Evolutionary conservation across 23 tunicate species (phyloP).

Genomic region (Phallusia fumigata): DNA sequence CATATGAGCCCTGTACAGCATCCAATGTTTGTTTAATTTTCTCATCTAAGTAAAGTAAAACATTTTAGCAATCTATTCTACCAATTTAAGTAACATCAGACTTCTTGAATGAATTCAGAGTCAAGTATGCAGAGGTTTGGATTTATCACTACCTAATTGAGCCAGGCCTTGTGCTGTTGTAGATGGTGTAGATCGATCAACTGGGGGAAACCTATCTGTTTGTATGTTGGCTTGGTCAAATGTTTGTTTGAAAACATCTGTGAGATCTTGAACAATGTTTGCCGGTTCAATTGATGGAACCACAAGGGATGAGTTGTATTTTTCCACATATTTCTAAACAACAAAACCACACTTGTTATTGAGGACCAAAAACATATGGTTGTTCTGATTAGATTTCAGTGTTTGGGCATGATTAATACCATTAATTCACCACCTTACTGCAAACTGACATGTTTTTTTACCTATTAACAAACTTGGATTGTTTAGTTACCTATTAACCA

Average conservation of each 20-base stretch:
- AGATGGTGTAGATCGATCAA: constrained; percentile 24
- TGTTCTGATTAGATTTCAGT: too few relatives aligned
- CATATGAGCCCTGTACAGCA: constrained; percentile 12
- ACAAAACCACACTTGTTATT: neutral
- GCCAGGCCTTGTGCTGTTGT: neutral
- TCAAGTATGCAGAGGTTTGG: too few relatives aligned
- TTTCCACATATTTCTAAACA: constrained; percentile 6
- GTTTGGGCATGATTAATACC: too few relatives aligned
- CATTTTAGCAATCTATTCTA: too few relatives aligned
- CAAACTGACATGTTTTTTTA: too few relatives aligned
- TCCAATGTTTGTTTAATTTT: constrained; percentile 15
- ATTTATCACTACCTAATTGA: neutral
- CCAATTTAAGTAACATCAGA: too few relatives aligned
- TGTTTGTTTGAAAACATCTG: constrained; percentile 2
- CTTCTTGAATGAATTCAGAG: too few relatives aligned
- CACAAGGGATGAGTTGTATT: neutral
- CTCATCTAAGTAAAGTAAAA: constrained; percentile 5
- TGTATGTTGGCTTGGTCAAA: neutral
- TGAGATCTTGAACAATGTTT: constrained; percentile 35
- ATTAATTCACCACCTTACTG: too few relatives aligned
- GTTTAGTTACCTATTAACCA: too few relatives aligned
- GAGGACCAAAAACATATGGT: neutral
- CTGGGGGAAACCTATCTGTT: neutral
- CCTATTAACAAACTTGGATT: too few relatives aligned
- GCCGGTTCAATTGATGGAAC: constrained; percentile 40